Conservation (phyloP, 2,888 invertebrate species). For the Camponotus fellah region DNA sequence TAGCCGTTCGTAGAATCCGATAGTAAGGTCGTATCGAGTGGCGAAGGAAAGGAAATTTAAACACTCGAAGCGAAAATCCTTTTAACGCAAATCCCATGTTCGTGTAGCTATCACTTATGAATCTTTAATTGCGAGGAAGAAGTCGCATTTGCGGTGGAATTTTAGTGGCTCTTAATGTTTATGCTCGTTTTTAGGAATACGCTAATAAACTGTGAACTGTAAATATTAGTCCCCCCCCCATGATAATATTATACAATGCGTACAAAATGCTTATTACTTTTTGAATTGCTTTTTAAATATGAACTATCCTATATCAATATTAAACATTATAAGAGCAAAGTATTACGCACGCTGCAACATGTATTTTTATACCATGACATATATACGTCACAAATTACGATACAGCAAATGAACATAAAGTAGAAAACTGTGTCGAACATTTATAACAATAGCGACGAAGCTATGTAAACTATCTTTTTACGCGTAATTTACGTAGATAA, state of each 20-base stretch:
- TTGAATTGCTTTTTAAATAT: too few relatives aligned
- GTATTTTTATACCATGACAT: conserved; percentile 1
- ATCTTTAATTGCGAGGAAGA: conserved; percentile 17
- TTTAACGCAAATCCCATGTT: conserved; percentile 5
- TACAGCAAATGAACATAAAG: conserved; percentile 3
- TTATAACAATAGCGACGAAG: conserved; percentile 9
- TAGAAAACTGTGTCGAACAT: conserved; percentile 28
- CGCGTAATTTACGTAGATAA: conserved; percentile 45
- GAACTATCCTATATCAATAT: too few relatives aligned
- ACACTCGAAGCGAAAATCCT: conserved; percentile 2
- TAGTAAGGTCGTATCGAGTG: neutral
- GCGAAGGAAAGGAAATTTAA: conserved; percentile 13
- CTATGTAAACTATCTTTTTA: conserved; percentile 40
- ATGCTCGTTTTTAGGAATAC: neutral
- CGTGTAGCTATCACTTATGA: conserved; percentile 1
- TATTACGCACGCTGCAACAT: neutral
- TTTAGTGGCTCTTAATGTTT: neutral
- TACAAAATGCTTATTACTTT: too few relatives aligned
- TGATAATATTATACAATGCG: too few relatives aligned
- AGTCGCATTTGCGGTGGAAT: neutral
- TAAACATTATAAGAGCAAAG: neutral
- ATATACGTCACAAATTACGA: conserved; percentile 5
- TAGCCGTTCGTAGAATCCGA: neutral
- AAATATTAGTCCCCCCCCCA: neutral
- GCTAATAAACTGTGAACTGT: neutral